Percentiles rank a stretch among this genome's conserved stretches.
Conservation (phyloP, 2,888 invertebrate genomes). For the Diadegma fenestrale region DNA sequence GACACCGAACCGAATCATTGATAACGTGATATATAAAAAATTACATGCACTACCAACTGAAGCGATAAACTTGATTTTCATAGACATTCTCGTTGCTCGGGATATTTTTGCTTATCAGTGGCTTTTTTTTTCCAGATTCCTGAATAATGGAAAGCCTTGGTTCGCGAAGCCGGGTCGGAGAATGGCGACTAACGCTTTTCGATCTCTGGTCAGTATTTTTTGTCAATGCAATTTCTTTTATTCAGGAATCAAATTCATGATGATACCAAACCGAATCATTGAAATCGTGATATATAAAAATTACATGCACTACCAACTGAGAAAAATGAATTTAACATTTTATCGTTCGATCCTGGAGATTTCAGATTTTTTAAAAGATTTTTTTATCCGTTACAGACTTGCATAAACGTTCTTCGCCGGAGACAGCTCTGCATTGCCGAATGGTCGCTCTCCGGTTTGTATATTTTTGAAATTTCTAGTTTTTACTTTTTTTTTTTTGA, state of each 20-base stretch:
- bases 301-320: conserved; percentile 54
- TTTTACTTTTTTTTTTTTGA: no score
- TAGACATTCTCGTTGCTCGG: not conserved
- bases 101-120: not conserved
- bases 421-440: no score
- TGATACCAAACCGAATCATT: conserved; percentile 62
- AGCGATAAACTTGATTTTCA: not conserved
- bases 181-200: not conserved
- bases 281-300: conserved; percentile 62
- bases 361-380: no score
- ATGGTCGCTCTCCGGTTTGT: no score
- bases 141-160: not conserved
- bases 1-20: conserved; percentile 62
- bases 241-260: not conserved
- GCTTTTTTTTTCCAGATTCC: not conserved
- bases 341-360: no score
- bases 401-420: no score
- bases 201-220: not conserved
- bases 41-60: conserved; percentile 66
- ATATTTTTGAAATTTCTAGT: no score
- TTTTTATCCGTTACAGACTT: no score
- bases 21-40: conserved; percentile 61
- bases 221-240: not conserved
- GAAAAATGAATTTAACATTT: no score
- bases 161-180: not conserved